A percentile compares a stretch with the other conserved stretches of the same genome.
Evolutionary conservation across 2,888 invertebrate genomes (phyloP).

Genomic region (Habroteleia sp.): DNA sequence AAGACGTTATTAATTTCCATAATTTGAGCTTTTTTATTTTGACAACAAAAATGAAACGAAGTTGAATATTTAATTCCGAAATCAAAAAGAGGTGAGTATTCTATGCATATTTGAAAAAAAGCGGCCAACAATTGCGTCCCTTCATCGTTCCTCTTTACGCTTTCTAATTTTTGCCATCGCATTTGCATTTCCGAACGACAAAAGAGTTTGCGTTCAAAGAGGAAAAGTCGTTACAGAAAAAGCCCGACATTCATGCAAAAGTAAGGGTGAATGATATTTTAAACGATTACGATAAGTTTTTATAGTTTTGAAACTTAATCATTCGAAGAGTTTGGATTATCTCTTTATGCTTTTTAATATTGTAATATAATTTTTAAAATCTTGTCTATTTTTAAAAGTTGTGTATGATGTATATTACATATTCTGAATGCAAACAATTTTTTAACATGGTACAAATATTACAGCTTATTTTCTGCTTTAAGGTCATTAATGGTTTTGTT

Average conservation of each 20-base stretch:
- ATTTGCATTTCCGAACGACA: slow-evolving; percentile 38
- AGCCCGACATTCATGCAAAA: slow-evolving; percentile 17
- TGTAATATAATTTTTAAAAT: no score
- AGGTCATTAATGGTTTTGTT: no score
- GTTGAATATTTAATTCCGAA: slow-evolving; percentile 1
- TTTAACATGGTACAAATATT: no score
- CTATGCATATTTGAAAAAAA: slow-evolving; percentile 27
- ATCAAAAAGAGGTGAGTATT: slow-evolving; percentile 4
- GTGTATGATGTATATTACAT: no score
- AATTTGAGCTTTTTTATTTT: neutral
- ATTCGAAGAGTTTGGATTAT: neutral
- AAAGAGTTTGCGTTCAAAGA: slow-evolving; percentile 23
- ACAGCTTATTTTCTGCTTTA: no score
- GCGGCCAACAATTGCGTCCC: slow-evolving; percentile 8
- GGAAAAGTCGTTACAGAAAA: slow-evolving; percentile 27
- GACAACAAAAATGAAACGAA: neutral
- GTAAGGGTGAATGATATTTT: slow-evolving; percentile 9
- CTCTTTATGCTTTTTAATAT: no score
- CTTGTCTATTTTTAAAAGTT: no score
- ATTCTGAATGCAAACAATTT: no score
- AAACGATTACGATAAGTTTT: slow-evolving; percentile 16
- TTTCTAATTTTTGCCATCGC: slow-evolving; percentile 33
- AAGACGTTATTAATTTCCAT: no score
- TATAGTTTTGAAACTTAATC: slow-evolving; percentile 2
- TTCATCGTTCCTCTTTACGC: slow-evolving; percentile 11